Evolutionary conservation across 2,113 vertebrate genomes (phyloP).

Genomic region (Taxidea taxus): DNA sequence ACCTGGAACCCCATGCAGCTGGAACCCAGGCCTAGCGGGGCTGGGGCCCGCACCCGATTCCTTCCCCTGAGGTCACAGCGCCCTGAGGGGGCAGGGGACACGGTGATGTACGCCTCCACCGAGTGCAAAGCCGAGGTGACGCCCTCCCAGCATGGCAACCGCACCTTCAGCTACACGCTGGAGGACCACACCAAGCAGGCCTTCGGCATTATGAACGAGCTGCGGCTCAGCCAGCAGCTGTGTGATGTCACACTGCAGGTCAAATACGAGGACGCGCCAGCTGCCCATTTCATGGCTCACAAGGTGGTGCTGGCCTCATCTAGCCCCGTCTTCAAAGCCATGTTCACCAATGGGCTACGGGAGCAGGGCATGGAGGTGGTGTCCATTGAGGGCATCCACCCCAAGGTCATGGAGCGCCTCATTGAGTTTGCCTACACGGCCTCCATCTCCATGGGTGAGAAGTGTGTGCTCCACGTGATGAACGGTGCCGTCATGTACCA

Average conservation of each 20-base stretch:
- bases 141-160: conserved; percentile 90
- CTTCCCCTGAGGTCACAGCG: conserved; percentile 63
- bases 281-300: conserved; percentile 91
- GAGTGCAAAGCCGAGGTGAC: conserved; percentile 95
- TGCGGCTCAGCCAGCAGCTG: conserved; percentile 89
- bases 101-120: conserved; percentile 82
- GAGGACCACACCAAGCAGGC: conserved; percentile 93
- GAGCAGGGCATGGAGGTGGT: conserved; percentile 94
- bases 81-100: conserved; percentile 55
- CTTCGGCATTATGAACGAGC: conserved; percentile 94
- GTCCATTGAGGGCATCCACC: conserved; percentile 94
- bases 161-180: conserved; percentile 92
- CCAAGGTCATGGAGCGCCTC: conserved; percentile 91
- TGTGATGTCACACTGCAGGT: conserved; percentile 94
- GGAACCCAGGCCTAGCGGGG: conserved; percentile 62
- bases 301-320: conserved; percentile 94
- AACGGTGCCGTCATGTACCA: conserved; percentile 98
- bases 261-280: conserved; percentile 86
- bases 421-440: conserved; percentile 97
- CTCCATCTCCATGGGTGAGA: conserved; percentile 94
- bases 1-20: conserved; percentile 64
- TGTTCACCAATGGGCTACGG: conserved; percentile 94
- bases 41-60: conserved; percentile 55
- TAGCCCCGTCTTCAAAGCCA: conserved; percentile 94
- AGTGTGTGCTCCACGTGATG: conserved; percentile 95